These are phyloP conservation scores for Ceratoteleas bidentatus DNA, from an alignment of 1,140 invertebrate genomes.

Conservation along the genomic window DNA sequence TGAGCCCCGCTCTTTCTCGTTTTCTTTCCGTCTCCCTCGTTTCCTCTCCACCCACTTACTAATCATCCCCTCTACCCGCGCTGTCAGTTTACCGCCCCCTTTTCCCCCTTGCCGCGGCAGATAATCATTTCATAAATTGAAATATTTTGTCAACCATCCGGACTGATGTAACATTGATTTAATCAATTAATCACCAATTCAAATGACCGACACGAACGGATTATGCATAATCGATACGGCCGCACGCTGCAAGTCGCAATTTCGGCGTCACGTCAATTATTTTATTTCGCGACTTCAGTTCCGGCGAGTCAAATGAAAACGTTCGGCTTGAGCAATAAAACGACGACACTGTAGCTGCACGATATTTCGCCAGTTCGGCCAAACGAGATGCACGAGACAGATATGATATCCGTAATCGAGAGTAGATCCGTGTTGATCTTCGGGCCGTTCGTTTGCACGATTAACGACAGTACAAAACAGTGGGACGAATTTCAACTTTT, in stretches of 20 bases:
- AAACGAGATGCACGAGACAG: neutral
- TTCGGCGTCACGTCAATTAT: slow-evolving; percentile 35
- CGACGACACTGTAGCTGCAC: neutral
- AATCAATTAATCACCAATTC: slow-evolving; percentile 66
- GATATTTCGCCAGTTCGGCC: neutral
- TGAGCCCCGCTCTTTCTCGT: slow-evolving; percentile 64
- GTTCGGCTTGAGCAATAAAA: slow-evolving; percentile 1
- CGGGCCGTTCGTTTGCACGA: slow-evolving; percentile 33
- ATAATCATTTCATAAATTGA: slow-evolving; percentile 65
- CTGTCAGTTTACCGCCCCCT: slow-evolving; percentile 56
- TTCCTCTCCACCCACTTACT: slow-evolving; percentile 67
- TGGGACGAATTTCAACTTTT: slow-evolving; percentile 59
- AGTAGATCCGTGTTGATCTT: slow-evolving; percentile 38
- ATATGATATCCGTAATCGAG: slow-evolving; percentile 17
- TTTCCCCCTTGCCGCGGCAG: slow-evolving; percentile 32
- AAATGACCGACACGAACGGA: slow-evolving; percentile 47
- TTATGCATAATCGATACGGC: slow-evolving; percentile 50
- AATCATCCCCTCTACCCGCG: slow-evolving; percentile 59
- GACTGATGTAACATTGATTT: slow-evolving; percentile 57
- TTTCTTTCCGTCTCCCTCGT: slow-evolving; percentile 67
- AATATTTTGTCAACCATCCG: slow-evolving; percentile 62
- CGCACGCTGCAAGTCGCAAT: slow-evolving; percentile 11
- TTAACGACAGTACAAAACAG: slow-evolving; percentile 41
- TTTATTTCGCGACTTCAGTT: slow-evolving; percentile 22
- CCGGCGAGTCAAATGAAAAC: neutral